Percentiles rank a stretch among this genome's conserved stretches.
Conservation (phyloP, 2,888 invertebrate genomes). For the Nymphalis c-album region DNA sequence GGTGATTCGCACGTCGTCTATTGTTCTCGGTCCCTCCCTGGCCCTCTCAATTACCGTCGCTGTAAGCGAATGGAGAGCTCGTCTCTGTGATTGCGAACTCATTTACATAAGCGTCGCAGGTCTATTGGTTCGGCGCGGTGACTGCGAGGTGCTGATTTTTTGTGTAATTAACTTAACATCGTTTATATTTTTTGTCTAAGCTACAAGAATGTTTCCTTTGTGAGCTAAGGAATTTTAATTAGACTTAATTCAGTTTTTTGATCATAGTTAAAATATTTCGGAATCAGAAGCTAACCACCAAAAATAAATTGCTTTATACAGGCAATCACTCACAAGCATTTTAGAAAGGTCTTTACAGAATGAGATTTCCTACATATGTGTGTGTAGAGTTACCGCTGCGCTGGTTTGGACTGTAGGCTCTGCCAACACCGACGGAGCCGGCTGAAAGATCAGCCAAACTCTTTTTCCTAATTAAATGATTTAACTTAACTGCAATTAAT, state of each 20-base stretch:
- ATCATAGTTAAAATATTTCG: background rate
- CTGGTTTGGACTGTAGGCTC: no score
- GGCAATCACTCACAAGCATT: no score
- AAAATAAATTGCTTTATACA: no score
- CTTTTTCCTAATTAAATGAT: no score
- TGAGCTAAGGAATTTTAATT: constrained; percentile 9
- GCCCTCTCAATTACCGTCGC: constrained; percentile 6
- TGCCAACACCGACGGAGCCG: no score
- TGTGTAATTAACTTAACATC: constrained; percentile 6
- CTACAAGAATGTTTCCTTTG: background rate
- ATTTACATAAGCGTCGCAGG: constrained; percentile 17
- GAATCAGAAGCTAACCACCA: no score
- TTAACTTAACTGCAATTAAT: no score
- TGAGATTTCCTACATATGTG: no score
- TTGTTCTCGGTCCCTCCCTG: constrained; percentile 32
- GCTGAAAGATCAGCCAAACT: no score
- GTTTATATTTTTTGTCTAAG: constrained; percentile 1
- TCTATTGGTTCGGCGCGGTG: background rate
- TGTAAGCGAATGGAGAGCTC: constrained; percentile 2
- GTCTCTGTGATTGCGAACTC: constrained; percentile 23
- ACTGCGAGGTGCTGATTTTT: background rate
- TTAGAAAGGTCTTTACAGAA: no score
- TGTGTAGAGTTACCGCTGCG: no score
- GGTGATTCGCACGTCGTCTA: constrained; percentile 44
- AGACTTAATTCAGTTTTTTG: background rate